Conservation (phyloP, 2,797 vertebrate genomes). For the Ceyx erithaca region DNA sequence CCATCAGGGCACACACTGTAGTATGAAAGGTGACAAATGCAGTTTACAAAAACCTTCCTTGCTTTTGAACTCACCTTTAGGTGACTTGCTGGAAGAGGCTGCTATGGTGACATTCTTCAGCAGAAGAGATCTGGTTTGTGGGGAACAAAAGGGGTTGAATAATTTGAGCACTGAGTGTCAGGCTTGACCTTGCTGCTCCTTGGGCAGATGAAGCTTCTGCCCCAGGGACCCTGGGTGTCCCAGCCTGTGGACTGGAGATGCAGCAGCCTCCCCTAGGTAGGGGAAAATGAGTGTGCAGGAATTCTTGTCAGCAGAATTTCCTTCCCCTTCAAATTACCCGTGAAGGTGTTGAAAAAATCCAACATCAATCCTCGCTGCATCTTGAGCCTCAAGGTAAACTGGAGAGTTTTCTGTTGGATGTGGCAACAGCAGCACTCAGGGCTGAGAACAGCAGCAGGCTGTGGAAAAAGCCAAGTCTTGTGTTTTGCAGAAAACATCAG, state of each 20-base stretch:
- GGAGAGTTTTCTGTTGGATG: neutral
- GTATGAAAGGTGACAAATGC: neutral
- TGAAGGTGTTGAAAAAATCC: conserved; percentile 29
- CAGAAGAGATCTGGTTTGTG: neutral
- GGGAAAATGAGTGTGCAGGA: neutral
- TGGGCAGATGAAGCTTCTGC: neutral
- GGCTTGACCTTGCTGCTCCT: neutral
- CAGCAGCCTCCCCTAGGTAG: neutral
- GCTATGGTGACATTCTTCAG: neutral
- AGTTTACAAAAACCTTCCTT: neutral
- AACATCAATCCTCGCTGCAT: neutral
- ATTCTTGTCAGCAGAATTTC: neutral
- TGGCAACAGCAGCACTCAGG: neutral
- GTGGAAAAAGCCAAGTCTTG: neutral
- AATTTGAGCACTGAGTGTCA: neutral
- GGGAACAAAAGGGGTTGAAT: neutral
- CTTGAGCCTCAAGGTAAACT: neutral
- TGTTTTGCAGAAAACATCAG: neutral
- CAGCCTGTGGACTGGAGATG: neutral
- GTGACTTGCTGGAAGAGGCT: neutral
- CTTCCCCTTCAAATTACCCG: neutral
- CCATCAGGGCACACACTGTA: neutral
- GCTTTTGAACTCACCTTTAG: neutral
- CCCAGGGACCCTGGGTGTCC: neutral
- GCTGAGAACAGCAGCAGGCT: neutral